Conservation (phyloP, 2,888 invertebrate species). For the Priapulus caudatus region DNA sequence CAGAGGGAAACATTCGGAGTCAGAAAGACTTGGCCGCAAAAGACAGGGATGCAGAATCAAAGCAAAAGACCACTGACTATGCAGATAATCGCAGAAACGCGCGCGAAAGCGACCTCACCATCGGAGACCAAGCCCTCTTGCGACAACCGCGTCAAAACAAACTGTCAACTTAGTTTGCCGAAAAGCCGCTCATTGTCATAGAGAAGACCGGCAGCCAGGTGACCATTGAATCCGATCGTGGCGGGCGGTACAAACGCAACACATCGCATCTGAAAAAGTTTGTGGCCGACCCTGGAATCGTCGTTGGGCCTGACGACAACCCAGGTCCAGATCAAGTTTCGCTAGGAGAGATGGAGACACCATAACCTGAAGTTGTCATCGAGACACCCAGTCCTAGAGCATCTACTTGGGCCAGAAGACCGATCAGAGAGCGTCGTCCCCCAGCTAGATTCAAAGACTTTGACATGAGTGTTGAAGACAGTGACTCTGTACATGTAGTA, state of each 20-base stretch:
- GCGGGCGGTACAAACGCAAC: neutral
- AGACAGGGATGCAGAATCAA: neutral
- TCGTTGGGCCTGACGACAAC: no score
- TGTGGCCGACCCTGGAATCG: no score
- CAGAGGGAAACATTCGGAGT: no score
- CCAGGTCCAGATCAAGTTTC: no score
- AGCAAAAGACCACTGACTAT: neutral
- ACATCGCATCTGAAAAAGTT: neutral
- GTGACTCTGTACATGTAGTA: no score
- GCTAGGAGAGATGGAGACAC: no score
- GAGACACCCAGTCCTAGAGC: no score
- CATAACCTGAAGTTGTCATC: no score
- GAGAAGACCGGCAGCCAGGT: neutral
- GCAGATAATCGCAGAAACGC: neutral
- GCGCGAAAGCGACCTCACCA: neutral
- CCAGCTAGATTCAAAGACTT: no score
- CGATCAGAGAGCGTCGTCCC: no score
- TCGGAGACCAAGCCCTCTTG: neutral
- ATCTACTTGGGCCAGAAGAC: no score
- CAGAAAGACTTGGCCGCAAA: neutral
- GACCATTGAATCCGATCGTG: neutral
- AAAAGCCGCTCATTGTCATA: neutral
- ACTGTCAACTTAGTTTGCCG: neutral
- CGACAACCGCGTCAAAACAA: neutral
- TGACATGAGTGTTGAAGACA: no score